Evolutionary conservation across 1,140 invertebrate species (phyloP).

Genomic region (Pentalonia nigronervosa): DNA sequence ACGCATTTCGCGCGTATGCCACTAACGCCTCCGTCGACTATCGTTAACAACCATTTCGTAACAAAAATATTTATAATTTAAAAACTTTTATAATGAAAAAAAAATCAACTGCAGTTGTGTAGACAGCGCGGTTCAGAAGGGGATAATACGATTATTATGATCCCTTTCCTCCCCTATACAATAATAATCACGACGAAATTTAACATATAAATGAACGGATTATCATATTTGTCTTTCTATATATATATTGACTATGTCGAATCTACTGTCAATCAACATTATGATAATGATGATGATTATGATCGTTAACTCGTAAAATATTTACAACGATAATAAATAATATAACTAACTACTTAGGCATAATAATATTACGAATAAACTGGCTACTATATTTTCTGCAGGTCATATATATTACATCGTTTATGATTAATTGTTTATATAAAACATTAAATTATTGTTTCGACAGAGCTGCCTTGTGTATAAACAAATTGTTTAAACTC

Average conservation of each 20-base stretch:
- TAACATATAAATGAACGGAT: constrained; percentile 37
- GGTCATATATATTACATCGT: neutral
- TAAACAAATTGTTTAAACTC: neutral
- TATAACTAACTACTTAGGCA: neutral
- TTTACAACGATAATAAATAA: neutral
- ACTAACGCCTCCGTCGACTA: too few relatives aligned
- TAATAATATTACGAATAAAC: neutral
- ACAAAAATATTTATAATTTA: constrained; percentile 6
- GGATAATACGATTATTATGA: constrained; percentile 19
- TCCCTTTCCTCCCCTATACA: neutral
- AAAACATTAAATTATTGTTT: neutral
- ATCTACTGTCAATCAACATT: neutral
- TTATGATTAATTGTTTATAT: neutral
- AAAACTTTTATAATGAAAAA: neutral
- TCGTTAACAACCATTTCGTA: neutral
- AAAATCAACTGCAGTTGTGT: neutral
- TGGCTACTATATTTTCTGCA: neutral
- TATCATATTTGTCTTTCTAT: constrained; percentile 1
- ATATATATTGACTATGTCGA: neutral
- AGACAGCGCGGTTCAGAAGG: neutral
- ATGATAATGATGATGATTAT: neutral
- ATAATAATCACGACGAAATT: constrained; percentile 24
- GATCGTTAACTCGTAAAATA: neutral
- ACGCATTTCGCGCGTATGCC: neutral
- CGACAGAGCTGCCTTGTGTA: neutral